Evolutionary conservation across 1,140 invertebrate species (phyloP), one percentile per base, ranked within the genome.

Genomic region (Drosophila ercepeae): DNA sequence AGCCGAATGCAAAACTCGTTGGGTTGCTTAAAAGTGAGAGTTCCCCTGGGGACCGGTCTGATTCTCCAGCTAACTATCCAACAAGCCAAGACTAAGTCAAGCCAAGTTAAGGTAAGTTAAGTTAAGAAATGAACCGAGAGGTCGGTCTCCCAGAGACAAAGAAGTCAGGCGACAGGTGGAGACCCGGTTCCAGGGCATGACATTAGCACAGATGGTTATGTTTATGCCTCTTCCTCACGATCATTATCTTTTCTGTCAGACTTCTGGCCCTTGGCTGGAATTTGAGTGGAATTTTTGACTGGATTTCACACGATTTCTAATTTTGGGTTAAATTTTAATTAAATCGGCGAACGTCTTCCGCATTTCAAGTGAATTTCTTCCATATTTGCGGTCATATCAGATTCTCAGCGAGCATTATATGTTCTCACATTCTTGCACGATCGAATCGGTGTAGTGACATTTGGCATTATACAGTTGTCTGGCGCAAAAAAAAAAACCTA

Each of bases 241-340:
- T 36, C 32, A 27, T 27, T 13, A 50, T 25, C 61, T n/a, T 44
- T 23, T 48, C 21, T 19, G 21, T n/a, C 36, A 7, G 39, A 4
- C 45, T 16, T 13, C 9, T 55, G 42, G 19, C 19, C 23, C 51
- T 27, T 63, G 29, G 3, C 54, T 39, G 4, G 2, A 29, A 1
- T 8, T 29, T 8, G 7, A 7, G 23, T 44, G 42, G 18, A 16
- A n/a, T 36, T 25, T 44, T n/a, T n/a, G 11, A 48, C 27, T 44
- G 42, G 32, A 52, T 73, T 69, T 84, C 76, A 75, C 81, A 81
- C 72, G 81, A 86, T 86, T 86, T 86, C 81, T 88, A 88, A 75
- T 41, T 46, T 34, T n/a, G 34, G 19, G 52, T 29, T 9, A 51
- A 13, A 39, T 75, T 50, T 51, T 14, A 23, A 41, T 68, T 69